Evolutionary conservation across 1,140 invertebrate species (phyloP).

Genomic region (Euschistus heros): DNA sequence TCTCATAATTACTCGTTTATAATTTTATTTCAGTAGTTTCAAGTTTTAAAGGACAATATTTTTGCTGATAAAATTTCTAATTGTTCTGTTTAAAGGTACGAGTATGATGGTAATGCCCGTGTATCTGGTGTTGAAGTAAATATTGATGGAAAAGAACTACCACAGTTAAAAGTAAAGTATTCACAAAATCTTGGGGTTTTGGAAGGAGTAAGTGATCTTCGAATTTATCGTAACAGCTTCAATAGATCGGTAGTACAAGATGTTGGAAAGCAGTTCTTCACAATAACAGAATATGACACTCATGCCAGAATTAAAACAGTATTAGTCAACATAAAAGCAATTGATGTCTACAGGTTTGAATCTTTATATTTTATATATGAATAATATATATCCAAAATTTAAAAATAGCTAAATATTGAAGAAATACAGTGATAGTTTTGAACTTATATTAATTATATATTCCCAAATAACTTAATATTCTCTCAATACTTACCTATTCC

Average conservation of each 20-base stretch:
- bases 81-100: conserved; percentile 47
- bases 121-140: conserved; percentile 77
- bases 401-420: too few relatives aligned
- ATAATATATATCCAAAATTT: too few relatives aligned
- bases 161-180: conserved; percentile 64
- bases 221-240: conserved; percentile 73
- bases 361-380: too few relatives aligned
- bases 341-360: conserved; percentile 59
- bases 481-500: too few relatives aligned
- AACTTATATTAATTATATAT: too few relatives aligned
- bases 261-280: conserved; percentile 74
- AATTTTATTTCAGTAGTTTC: conserved; percentile 10
- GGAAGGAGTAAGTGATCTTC: conserved; percentile 72
- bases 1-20: neutral
- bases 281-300: conserved; percentile 71
- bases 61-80: neutral
- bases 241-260: conserved; percentile 82
- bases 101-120: conserved; percentile 79
- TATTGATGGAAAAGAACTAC: conserved; percentile 67
- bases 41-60: too few relatives aligned
- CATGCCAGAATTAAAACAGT: conserved; percentile 69
- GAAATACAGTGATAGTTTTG: too few relatives aligned
- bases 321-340: conserved; percentile 71
- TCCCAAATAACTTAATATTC: too few relatives aligned
- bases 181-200: conserved; percentile 75